Evolutionary conservation across 2,888 invertebrate species (phyloP).

Genomic region (Erebia aethiops): DNA sequence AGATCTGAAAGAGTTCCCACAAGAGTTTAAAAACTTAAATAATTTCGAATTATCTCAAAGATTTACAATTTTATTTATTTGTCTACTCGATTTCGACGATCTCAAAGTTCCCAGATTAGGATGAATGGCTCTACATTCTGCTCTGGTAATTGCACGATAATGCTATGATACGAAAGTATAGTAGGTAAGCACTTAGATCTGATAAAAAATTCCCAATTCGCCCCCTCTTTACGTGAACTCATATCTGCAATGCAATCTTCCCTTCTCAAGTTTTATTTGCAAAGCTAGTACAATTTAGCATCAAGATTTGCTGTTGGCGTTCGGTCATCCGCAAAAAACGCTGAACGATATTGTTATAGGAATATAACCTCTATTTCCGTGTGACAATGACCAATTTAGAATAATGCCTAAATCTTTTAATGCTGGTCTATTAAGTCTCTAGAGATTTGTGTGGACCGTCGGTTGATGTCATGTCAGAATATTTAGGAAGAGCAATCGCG

Average conservation of each 20-base stretch:
- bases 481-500: slow-evolving; percentile 18
- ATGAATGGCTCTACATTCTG: too few species aligned
- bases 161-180: too few species aligned
- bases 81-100: too few species aligned
- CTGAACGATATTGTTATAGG: not conserved
- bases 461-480: slow-evolving; percentile 25
- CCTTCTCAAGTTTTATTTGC: slow-evolving; percentile 29
- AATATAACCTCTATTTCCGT: slow-evolving; percentile 13
- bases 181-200: too few species aligned
- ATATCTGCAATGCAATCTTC: slow-evolving; percentile 28
- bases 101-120: too few species aligned
- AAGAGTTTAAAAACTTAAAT: too few species aligned
- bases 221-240: slow-evolving; percentile 27
- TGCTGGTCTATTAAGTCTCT: slow-evolving; percentile 19
- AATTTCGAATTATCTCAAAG: too few species aligned
- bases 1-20: too few species aligned
- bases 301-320: slow-evolving; percentile 26
- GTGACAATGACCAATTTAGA: slow-evolving; percentile 16
- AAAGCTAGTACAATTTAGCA: slow-evolving; percentile 28
- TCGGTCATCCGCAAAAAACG: slow-evolving; percentile 17
- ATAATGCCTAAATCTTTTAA: slow-evolving; percentile 12
- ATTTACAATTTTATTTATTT: too few species aligned
- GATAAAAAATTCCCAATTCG: not conserved
- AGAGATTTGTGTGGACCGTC: slow-evolving; percentile 28
- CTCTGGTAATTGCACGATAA: too few species aligned